Percentiles rank a stretch among this genome's conserved stretches.
These are phyloP conservation scores for Trachelus tabidus DNA, from an alignment of 2,888 invertebrate genomes.

Conservation along the genomic window DNA sequence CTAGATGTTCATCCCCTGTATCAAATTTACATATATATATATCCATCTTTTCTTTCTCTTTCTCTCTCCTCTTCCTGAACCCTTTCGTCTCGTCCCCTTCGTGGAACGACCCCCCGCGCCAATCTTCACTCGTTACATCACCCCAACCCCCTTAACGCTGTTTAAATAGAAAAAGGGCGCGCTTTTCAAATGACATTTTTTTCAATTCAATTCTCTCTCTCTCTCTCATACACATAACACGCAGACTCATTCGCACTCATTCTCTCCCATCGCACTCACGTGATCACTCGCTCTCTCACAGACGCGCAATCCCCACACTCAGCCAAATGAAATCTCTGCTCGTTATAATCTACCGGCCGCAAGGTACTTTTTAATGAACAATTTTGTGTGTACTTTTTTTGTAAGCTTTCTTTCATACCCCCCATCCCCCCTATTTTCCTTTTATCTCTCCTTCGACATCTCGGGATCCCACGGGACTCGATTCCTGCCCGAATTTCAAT, in stretches of 20 bases:
- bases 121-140: constrained; percentile 15
- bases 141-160: too few species aligned
- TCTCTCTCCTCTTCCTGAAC: constrained; percentile 15
- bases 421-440: constrained; percentile 13
- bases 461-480: constrained; percentile 15
- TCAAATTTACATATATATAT: too few species aligned
- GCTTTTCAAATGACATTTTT: constrained; percentile 9
- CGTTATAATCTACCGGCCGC: constrained; percentile 14
- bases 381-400: constrained; percentile 7
- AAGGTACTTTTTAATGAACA: constrained; percentile 17
- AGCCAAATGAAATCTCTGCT: too few species aligned
- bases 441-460: constrained; percentile 13
- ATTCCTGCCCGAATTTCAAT: too few species aligned
- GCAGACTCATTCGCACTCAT: too few species aligned
- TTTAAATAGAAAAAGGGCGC: too few species aligned
- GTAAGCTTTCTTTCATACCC: constrained; percentile 10
- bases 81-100: constrained; percentile 13
- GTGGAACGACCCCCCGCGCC: constrained; percentile 19
- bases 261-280: too few species aligned
- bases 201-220: constrained; percentile 15
- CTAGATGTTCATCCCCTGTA: constrained; percentile 15
- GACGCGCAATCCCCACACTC: too few species aligned
- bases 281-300: too few species aligned
- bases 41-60: constrained; percentile 17
- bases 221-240: constrained; percentile 16